Base-by-base conservation (phyloP, 2,113 vertebrate genomes). In the Nematolebias whitei region DNA sequence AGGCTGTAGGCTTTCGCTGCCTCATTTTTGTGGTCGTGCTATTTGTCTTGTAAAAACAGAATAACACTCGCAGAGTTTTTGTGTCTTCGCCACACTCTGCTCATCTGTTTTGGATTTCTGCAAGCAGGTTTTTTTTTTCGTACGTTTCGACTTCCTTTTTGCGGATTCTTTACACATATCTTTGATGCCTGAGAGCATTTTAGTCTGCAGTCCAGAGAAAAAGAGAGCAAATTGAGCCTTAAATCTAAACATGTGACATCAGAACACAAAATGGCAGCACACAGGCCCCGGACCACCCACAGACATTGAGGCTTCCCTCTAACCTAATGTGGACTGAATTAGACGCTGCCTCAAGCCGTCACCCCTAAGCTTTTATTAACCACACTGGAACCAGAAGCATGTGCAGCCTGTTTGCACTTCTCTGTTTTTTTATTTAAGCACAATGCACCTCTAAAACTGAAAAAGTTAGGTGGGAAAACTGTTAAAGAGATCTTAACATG, bases 181-280 rank as follows among this genome's bases (percentile, higher is more conserved):
- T 62, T 84, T 49, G 20, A 35, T 66, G 74, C 69, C 54, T 68
- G 54, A 70, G 56, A 71, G 71, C 54, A 56, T 47, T 73, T 70
- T 29, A 62, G 73, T 60, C 72, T 71, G 57, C 59, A 70, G 74
- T 53, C 2, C 15, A 51, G 43, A 65, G 71, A 68, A 40, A 35
- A 50, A 55, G 63, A 63, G 76, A 80, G 80, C 78, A 84, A 85
- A 87, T 84, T 83, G 80, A 84, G 82, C 82, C 79, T 79, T 69
- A 85, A 85, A 87, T 86, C 73, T 68, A 90, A 89, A 89, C 86
- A 90, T 80, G 76, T 88, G 87, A 88, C 80, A 81, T 85, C 79
- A 87, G 77, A 80, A 70, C 69, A 83, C 65, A 82, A 85, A 85
- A 85, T 81, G 85, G 78, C 79, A 47, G 79, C 58, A 74, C 69